phyloP scores from a whole-genome alignment of 2,797 vertebrate genomes.

The Vipera latastei region DNA sequence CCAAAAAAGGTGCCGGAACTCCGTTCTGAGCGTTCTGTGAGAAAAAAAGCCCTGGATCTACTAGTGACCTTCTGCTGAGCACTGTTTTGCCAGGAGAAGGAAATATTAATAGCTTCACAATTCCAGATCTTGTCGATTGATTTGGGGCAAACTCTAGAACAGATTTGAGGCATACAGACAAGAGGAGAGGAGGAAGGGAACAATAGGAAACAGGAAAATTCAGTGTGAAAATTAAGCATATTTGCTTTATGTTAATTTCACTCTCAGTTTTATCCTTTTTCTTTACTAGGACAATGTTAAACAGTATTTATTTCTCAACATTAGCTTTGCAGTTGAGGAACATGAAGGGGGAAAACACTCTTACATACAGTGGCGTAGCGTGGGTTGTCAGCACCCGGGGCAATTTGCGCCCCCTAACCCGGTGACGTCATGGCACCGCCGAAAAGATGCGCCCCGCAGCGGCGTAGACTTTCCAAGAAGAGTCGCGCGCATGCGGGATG shows the following conservation, averaged over 20 bases:
- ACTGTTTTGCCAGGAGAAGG: background rate
- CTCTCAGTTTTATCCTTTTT: background rate
- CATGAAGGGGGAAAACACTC: too few species aligned
- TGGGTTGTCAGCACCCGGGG: too few species aligned
- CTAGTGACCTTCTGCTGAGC: background rate
- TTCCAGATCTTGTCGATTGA: background rate
- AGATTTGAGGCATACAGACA: background rate
- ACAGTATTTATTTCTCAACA: too few species aligned
- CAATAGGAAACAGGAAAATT: background rate
- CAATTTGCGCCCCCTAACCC: too few species aligned
- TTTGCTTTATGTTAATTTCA: background rate
- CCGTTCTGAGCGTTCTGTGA: too few species aligned
- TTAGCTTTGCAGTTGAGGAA: too few species aligned
- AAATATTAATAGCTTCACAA: background rate
- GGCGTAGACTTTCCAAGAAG: too few species aligned
- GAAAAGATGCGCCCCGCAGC: too few species aligned
- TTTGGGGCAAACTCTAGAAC: background rate
- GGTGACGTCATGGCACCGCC: too few species aligned
- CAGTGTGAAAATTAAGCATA: background rate
- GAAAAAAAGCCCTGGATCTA: background rate
- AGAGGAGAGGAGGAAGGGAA: background rate
- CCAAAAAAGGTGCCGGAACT: too few species aligned
- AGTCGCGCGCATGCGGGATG: too few species aligned
- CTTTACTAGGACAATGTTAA: background rate
- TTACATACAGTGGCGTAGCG: too few species aligned